Evolutionary conservation across 2,113 vertebrate genomes (phyloP).

Genomic region (Laticauda colubrina): DNA sequence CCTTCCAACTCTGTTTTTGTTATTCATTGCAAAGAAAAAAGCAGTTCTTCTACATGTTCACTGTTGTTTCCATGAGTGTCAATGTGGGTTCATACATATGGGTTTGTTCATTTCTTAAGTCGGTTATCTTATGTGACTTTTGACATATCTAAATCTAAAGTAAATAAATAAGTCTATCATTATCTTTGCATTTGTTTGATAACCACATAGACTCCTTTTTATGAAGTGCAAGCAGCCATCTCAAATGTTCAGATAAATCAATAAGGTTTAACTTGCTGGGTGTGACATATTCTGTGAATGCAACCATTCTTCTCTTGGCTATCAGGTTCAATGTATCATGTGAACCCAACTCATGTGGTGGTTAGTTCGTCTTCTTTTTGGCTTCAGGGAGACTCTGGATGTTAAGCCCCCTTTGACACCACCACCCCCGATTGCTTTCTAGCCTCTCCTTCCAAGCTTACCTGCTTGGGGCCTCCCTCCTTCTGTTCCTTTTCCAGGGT

Average conservation of each 20-base stretch:
- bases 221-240: background rate
- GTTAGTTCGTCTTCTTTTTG: background rate
- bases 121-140: background rate
- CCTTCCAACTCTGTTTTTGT: background rate
- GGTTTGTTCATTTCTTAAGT: background rate
- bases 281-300: background rate
- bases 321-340: background rate
- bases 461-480: background rate
- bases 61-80: background rate
- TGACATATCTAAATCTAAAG: background rate
- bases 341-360: background rate
- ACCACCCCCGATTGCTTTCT: too few species aligned
- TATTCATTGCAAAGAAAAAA: background rate
- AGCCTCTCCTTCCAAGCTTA: background rate
- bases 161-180: background rate
- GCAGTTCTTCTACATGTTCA: background rate
- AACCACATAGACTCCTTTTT: background rate
- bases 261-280: background rate
- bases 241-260: background rate
- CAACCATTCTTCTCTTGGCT: background rate
- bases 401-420: background rate
- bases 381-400: background rate
- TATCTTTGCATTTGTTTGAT: background rate
- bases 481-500: too few species aligned
- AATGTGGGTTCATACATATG: background rate